Evolutionary conservation across 2,797 vertebrate species (phyloP).

Genomic region (Sardinella longiceps): DNA sequence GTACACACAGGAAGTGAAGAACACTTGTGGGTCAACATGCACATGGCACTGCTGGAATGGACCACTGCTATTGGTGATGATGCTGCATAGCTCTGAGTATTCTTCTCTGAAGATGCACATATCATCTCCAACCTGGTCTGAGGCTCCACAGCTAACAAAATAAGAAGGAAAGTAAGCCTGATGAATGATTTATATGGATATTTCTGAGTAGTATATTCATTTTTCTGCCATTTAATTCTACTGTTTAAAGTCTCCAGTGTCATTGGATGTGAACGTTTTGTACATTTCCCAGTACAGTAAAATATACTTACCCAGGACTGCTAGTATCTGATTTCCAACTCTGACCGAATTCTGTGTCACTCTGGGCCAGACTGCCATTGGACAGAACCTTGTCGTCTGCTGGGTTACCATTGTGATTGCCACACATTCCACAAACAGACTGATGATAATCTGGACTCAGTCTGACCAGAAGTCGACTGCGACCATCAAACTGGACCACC

Average conservation of each 20-base stretch:
- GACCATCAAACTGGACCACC: constrained; percentile 37
- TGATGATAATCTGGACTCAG: constrained; percentile 31
- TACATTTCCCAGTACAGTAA: no score
- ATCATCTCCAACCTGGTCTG: neutral
- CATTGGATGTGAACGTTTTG: no score
- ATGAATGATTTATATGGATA: no score
- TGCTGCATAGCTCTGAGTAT: constrained; percentile 63
- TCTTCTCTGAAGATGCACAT: constrained; percentile 54
- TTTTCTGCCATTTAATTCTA: no score
- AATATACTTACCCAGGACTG: constrained; percentile 54
- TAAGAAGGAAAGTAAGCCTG: no score
- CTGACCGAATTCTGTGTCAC: constrained; percentile 63
- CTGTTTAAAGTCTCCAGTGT: no score
- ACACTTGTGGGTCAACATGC: constrained; percentile 59
- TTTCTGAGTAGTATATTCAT: no score
- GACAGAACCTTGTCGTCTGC: constrained; percentile 58
- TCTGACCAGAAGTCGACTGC: constrained; percentile 36
- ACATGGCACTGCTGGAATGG: constrained; percentile 68
- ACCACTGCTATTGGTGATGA: constrained; percentile 65
- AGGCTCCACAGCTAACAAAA: constrained; percentile 60
- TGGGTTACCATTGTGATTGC: constrained; percentile 62
- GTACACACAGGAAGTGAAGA: constrained; percentile 67
- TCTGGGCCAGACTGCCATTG: constrained; percentile 51
- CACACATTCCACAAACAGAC: constrained; percentile 60
- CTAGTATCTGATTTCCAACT: constrained; percentile 66